Evolutionary conservation across 2,113 vertebrate genomes (phyloP).

Genomic region (Paedocypris sp.): DNA sequence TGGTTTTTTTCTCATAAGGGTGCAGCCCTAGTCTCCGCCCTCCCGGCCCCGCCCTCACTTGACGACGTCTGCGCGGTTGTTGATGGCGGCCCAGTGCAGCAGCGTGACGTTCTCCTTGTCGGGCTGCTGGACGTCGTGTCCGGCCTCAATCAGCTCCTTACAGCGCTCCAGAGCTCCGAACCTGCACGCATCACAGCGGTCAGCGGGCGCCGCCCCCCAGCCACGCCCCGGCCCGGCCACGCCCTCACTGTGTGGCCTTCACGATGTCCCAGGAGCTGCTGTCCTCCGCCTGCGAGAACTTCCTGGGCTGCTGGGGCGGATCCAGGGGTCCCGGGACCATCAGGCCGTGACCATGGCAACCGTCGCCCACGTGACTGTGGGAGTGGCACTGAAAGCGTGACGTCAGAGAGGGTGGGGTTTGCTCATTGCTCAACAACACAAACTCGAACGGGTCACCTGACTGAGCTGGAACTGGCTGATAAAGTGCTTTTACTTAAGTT

Average conservation of each 20-base stretch:
- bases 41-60: conserved; percentile 68
- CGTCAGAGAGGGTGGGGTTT: too few relatives aligned
- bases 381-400: conserved; percentile 35
- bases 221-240: too few relatives aligned
- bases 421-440: too few relatives aligned
- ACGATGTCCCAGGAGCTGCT: conserved; percentile 83
- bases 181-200: too few relatives aligned
- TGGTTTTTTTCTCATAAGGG: too few relatives aligned
- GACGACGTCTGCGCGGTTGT: conserved; percentile 84
- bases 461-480: too few relatives aligned
- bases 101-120: conserved; percentile 93
- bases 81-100: conserved; percentile 96
- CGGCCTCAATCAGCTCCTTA: conserved; percentile 87
- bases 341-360: conserved; percentile 43
- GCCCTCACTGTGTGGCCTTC: conserved; percentile 91
- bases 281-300: conserved; percentile 64
- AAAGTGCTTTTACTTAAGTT: too few relatives aligned
- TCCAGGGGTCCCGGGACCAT: conserved; percentile 42
- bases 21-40: too few relatives aligned
- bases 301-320: conserved; percentile 56
- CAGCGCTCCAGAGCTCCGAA: conserved; percentile 85
- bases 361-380: conserved; percentile 42
- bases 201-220: too few relatives aligned
- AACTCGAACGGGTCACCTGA: too few relatives aligned
- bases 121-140: conserved; percentile 81